A percentile compares a stretch with the other conserved stretches of the same genome.
These are phyloP conservation scores for Diachrysia chrysitis DNA, from an alignment of 2,888 invertebrate species.

Conservation along the genomic window DNA sequence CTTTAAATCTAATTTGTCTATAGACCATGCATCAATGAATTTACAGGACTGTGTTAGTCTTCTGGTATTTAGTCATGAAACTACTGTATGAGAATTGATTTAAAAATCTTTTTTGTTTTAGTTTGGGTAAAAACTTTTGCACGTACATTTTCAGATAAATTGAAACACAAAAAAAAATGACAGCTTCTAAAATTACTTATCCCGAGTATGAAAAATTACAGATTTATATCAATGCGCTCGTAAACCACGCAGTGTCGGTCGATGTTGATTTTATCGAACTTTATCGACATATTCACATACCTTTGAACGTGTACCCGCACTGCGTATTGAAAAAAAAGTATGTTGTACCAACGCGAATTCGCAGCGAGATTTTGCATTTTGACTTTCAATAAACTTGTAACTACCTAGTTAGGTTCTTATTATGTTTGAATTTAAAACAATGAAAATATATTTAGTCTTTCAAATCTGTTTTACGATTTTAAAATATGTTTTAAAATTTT, in stretches of 20 bases:
- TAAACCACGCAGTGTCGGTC: constrained; percentile 48
- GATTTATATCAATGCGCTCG: constrained; percentile 47
- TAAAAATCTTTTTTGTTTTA: not conserved
- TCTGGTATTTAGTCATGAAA: too few relatives aligned
- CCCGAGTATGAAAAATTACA: constrained; percentile 33
- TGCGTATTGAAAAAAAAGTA: not conserved
- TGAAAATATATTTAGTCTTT: too few relatives aligned
- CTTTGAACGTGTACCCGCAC: constrained; percentile 23
- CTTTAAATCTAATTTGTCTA: constrained; percentile 27
- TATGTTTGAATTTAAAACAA: too few relatives aligned
- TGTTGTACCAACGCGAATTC: not conserved
- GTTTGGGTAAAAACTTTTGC: not conserved
- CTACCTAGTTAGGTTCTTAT: too few relatives aligned
- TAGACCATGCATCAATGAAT: not conserved
- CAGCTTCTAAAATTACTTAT: constrained; percentile 46
- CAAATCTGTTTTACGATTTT: too few relatives aligned
- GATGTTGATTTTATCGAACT: constrained; percentile 49
- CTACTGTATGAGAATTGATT: not conserved
- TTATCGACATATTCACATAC: constrained; percentile 30
- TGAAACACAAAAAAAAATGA: constrained; percentile 45
- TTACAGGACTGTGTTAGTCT: too few relatives aligned
- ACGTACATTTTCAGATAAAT: constrained; percentile 17
- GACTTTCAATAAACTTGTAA: too few relatives aligned
- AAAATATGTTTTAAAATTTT: too few relatives aligned
- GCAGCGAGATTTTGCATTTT: too few relatives aligned